phyloP scores from a whole-genome alignment of 2,797 vertebrate species.

The Artibeus lituratus region DNA sequence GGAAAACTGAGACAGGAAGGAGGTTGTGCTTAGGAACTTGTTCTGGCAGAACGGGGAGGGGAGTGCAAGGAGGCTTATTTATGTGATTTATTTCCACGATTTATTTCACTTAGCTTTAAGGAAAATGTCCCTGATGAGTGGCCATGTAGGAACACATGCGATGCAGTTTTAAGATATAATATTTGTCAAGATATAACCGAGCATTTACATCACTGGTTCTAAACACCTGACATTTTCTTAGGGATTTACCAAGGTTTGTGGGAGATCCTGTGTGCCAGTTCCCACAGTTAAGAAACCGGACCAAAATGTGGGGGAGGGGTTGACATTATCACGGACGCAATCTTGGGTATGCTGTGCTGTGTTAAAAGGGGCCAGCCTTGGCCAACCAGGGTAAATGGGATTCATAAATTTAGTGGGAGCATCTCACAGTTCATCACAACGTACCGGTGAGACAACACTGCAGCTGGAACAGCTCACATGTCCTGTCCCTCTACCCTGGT shows the following conservation, averaged over 20 bases:
- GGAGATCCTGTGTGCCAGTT: not conserved
- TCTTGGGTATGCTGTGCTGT: not conserved
- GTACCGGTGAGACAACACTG: no score
- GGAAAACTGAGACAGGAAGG: not conserved
- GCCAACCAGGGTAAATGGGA: not conserved
- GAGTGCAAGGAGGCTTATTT: not conserved
- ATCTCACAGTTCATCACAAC: not conserved
- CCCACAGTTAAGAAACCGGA: not conserved
- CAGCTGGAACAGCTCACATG: no score
- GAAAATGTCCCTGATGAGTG: conserved; percentile 1
- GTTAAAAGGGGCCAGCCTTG: not conserved
- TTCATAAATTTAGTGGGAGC: not conserved
- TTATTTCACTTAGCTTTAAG: conserved; percentile 31
- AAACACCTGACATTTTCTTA: conserved; percentile 24
- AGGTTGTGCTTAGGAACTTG: not conserved
- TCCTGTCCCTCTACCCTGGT: not conserved
- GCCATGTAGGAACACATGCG: not conserved
- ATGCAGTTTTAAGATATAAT: not conserved
- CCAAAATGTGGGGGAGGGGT: not conserved
- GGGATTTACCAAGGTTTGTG: not conserved
- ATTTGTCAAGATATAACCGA: conserved; percentile 21
- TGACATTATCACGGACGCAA: not conserved
- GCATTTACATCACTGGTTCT: not conserved
- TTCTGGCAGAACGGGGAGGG: not conserved
- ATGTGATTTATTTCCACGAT: not conserved